Evolutionary conservation across 2,888 invertebrate species (phyloP), one percentile per base, ranked within the genome.

Genomic region (Zootermopsis nevadensis): DNA sequence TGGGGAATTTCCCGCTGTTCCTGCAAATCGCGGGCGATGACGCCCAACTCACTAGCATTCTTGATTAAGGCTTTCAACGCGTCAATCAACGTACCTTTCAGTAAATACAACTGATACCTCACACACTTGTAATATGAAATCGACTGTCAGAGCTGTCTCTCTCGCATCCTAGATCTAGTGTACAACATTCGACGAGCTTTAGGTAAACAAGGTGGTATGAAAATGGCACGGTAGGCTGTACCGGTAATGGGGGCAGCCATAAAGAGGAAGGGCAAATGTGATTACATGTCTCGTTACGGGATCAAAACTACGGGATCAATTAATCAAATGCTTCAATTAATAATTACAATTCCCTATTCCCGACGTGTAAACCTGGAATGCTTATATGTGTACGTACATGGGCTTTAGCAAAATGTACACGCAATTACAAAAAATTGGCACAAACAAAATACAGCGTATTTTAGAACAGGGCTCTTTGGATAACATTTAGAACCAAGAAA

Each of bases 281-380:
- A 74, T 74, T 74, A 74, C 24, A 74, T 35, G 74, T 69, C 69
- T 69, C 69, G 69, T 69, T 69, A 69, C 69, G 69, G 33, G 69
- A 74, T 38, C 74, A 38, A 74, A 74, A 74, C 74, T 38, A 38
- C 74, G 15, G 38, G 74, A 74, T 74, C 74, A 74, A 74, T 74
- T 74, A 74, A 74, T 74, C 74, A 74, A 42, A 74, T 74, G 74
- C 74, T 74, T 38, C 74, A 74, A 74, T 74, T 74, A 74, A 74
- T 74, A 74, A 74, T 74, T 74, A 74, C 74, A 74, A n/a, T 42
- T 74, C 69, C 33, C 33, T 33, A 30, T 33, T 27, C 33, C 74
- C 33, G 38, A 38, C 74, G 38, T 38, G 38, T 42, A 35, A 60
- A 12, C 27, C 6, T 27, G n/a, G 60, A 27, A 60, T n/a, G 60